These are phyloP conservation scores for Gila robusta DNA, from an alignment of 2,797 vertebrate genomes.

Conservation along the genomic window DNA sequence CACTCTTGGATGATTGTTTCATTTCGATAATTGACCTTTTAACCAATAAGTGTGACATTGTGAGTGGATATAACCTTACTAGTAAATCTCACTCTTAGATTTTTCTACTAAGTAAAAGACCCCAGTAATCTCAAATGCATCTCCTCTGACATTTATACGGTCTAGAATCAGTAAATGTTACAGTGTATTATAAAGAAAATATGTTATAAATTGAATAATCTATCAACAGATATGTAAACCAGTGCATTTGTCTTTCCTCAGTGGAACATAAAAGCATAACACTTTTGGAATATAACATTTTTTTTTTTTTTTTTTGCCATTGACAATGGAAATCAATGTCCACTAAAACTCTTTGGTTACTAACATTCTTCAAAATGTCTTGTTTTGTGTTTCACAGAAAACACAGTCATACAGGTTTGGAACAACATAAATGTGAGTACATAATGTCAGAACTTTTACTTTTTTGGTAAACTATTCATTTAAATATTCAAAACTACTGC, in stretches of 20 bases:
- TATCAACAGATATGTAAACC: background rate
- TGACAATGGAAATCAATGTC: no score
- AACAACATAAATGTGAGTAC: background rate
- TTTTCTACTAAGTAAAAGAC: background rate
- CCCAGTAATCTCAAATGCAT: background rate
- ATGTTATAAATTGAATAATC: background rate
- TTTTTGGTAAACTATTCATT: background rate
- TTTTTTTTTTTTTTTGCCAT: no score
- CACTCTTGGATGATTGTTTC: no score
- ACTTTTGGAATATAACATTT: no score
- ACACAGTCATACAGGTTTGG: background rate
- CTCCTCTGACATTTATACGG: background rate
- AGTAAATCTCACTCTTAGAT: background rate
- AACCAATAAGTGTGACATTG: no score
- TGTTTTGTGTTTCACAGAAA: background rate
- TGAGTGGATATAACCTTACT: no score
- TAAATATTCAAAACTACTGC: background rate
- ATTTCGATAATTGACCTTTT: no score
- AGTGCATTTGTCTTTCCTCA: background rate
- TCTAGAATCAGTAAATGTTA: background rate
- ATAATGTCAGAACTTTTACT: background rate
- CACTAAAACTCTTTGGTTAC: background rate
- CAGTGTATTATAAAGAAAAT: background rate
- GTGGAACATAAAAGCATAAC: background rate
- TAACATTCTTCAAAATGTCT: background rate